phyloP scores from a whole-genome alignment of 2,797 vertebrate species.

The Rhabdomys pumilio region DNA sequence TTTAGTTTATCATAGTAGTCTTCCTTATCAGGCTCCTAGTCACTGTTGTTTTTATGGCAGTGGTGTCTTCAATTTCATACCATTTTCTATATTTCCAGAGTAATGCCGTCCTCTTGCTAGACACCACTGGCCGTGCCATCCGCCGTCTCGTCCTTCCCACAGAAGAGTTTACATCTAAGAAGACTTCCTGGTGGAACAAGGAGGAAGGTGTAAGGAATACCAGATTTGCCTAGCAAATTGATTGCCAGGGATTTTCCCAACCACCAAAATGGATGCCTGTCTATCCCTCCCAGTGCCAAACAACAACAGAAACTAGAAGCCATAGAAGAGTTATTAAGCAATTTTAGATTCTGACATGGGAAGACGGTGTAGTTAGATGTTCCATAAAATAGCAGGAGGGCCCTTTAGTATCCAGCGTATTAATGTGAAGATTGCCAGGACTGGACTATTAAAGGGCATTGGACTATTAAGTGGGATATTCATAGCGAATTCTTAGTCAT shows the following conservation, averaged over 20 bases:
- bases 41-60: background rate
- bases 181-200: slow-evolving; percentile 93
- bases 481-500: slow-evolving; percentile 31
- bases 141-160: slow-evolving; percentile 91
- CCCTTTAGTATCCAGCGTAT: background rate
- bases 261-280: background rate
- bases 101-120: slow-evolving; percentile 94
- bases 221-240: background rate
- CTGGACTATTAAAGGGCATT: background rate
- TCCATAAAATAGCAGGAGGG: background rate
- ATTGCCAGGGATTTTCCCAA: background rate
- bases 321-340: background rate
- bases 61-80: background rate
- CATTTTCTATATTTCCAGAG: slow-evolving; percentile 90
- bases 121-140: slow-evolving; percentile 92
- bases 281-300: background rate
- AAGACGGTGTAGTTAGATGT: background rate
- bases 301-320: background rate
- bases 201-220: slow-evolving; percentile 90
- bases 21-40: slow-evolving; percentile 22
- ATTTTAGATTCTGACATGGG: background rate
- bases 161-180: slow-evolving; percentile 88
- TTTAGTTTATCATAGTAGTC: background rate
- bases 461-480: background rate
- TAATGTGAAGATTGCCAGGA: background rate